Conservation (phyloP, 2,888 invertebrate species). For the Hypercompe scribonia region DNA sequence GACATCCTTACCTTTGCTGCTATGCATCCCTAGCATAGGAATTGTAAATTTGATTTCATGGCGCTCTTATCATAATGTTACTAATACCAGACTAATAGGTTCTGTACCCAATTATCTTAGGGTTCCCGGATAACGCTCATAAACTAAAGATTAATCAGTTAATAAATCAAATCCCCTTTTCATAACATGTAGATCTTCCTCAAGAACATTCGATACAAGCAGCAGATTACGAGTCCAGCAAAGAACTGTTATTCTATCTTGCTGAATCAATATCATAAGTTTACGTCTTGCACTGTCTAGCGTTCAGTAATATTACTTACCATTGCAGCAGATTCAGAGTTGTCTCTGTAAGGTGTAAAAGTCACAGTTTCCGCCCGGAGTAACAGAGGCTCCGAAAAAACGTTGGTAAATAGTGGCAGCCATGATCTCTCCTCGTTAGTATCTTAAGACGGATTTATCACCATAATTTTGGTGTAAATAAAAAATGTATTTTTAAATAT, state of each 20-base stretch:
- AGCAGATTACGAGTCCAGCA: neutral
- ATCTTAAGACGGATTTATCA: neutral
- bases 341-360: neutral
- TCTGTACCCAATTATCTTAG: neutral
- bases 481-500: no score
- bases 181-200: neutral
- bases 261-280: neutral
- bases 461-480: neutral
- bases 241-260: neutral
- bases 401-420: neutral
- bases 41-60: neutral
- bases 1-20: neutral
- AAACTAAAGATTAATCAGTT: neutral
- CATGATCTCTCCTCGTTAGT: neutral
- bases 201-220: neutral
- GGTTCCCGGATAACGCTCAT: neutral
- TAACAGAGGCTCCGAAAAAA: neutral
- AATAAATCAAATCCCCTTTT: neutral
- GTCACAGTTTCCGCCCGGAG: neutral
- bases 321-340: neutral
- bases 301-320: neutral
- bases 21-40: neutral
- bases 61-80: neutral
- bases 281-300: neutral
- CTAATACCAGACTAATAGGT: no score